phyloP scores from a whole-genome alignment of 2,113 vertebrate species.

The Trichechus manatus region DNA sequence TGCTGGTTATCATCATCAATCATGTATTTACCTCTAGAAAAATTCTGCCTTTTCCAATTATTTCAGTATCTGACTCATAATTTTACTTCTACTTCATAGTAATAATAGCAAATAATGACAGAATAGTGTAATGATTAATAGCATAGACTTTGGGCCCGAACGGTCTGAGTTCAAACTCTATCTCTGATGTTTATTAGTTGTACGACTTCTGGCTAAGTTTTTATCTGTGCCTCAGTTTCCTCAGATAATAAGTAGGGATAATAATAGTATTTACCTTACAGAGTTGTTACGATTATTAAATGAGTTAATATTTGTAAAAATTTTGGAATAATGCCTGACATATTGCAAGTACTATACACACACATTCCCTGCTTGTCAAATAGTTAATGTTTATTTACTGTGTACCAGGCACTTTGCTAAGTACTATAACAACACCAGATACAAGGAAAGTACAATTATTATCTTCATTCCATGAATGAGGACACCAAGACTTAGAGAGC shows the following conservation, averaged over 20 bases:
- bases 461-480: neutral
- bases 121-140: neutral
- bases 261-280: neutral
- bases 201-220: neutral
- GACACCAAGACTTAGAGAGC: neutral
- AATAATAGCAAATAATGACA: neutral
- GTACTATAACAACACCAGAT: neutral
- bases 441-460: neutral
- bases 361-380: neutral
- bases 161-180: neutral
- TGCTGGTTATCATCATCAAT: neutral
- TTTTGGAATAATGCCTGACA: neutral
- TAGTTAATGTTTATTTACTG: neutral
- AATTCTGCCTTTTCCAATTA: conserved; percentile 5
- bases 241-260: neutral
- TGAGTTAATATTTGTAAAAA: neutral
- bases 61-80: neutral
- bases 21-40: neutral
- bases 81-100: neutral
- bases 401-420: neutral
- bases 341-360: neutral
- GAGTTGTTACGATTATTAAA: neutral
- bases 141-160: neutral
- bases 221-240: neutral
- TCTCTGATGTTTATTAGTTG: neutral